Evolutionary conservation across 2,888 invertebrate genomes (phyloP).

Genomic region (Nasonovia ribisnigri): DNA sequence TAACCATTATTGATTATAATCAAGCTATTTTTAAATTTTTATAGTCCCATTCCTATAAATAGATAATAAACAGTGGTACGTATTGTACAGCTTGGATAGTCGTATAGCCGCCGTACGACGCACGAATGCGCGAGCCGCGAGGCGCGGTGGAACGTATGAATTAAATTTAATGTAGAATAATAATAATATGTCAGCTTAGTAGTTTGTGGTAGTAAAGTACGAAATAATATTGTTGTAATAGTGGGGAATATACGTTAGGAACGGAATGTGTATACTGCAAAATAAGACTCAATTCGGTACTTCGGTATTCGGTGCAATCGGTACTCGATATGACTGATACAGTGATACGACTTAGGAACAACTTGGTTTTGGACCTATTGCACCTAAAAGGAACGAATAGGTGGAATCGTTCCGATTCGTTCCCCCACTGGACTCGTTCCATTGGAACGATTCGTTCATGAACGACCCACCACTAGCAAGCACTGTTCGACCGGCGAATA

Average conservation of each 20-base stretch:
- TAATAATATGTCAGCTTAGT: not conserved
- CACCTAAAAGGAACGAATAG: conserved; percentile 14
- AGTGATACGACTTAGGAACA: conserved; percentile 5
- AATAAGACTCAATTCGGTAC: not conserved
- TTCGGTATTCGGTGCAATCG: conserved; percentile 7
- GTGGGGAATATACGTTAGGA: not conserved
- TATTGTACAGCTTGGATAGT: too few species aligned
- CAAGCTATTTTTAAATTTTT: conserved; percentile 29
- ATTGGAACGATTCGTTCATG: conserved; percentile 11
- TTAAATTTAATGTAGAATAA: not conserved
- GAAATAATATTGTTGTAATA: not conserved
- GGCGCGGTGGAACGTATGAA: not conserved
- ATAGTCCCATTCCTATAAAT: conserved; percentile 6
- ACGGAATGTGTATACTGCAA: not conserved
- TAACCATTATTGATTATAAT: too few species aligned
- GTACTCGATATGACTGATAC: not conserved
- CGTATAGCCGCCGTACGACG: not conserved
- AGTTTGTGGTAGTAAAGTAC: not conserved
- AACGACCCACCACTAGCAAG: conserved; percentile 5
- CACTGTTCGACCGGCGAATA: too few species aligned
- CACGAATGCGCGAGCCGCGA: too few species aligned
- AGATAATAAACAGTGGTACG: too few species aligned
- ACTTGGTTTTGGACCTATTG: conserved; percentile 18
- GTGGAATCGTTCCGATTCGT: conserved; percentile 26
- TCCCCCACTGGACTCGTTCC: conserved; percentile 24